A percentile compares a stretch with the other conserved stretches of the same genome.
Evolutionary conservation across 2,113 vertebrate species (phyloP).

Genomic region (Petrocephalus microphthalmus): DNA sequence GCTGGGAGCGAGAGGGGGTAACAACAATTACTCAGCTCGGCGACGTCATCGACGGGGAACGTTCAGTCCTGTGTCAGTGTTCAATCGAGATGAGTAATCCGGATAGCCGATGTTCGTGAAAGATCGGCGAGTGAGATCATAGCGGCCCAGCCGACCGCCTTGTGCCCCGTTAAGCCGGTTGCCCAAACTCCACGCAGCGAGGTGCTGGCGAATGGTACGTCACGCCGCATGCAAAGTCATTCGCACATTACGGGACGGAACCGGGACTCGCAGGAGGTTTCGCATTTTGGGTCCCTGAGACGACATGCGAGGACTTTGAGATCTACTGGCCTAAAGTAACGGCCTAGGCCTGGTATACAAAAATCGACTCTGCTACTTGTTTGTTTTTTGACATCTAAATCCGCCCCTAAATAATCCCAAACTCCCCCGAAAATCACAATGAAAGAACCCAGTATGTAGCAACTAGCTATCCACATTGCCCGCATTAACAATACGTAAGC

Average conservation of each 20-base stretch:
- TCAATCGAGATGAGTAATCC: conserved; percentile 57
- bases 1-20: conserved; percentile 46
- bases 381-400: neutral
- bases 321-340: neutral
- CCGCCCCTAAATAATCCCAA: neutral
- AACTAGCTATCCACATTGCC: neutral
- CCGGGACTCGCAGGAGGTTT: neutral
- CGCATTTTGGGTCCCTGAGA: neutral
- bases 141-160: neutral
- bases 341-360: neutral
- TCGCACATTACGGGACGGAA: neutral
- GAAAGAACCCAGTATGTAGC: neutral
- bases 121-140: conserved; percentile 30
- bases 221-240: neutral
- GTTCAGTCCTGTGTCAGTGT: conserved; percentile 48
- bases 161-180: neutral
- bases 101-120: conserved; percentile 33
- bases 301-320: neutral
- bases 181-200: conserved; percentile 4
- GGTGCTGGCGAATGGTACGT: neutral
- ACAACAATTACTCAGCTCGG: conserved; percentile 60
- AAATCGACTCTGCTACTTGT: neutral
- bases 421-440: neutral
- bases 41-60: conserved; percentile 62
- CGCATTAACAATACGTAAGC: neutral